Evolutionary conservation across 1,140 invertebrate species (phyloP).

Genomic region (Pogonomyrmex californicus): DNA sequence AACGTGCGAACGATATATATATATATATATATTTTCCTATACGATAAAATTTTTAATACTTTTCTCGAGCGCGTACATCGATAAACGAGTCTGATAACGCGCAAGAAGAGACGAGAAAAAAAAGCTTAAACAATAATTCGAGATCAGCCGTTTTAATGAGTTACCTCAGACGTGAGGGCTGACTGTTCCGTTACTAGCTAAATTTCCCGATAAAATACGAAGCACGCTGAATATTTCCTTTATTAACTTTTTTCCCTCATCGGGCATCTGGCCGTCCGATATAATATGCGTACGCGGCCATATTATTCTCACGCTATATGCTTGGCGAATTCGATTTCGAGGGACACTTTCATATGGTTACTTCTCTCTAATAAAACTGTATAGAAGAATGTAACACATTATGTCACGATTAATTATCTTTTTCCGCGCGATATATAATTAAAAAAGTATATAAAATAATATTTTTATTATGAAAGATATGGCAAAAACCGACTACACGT

Average conservation of each 20-base stretch:
- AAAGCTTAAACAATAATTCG: constrained; percentile 62
- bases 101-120: constrained; percentile 53
- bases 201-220: constrained; percentile 81
- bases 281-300: constrained; percentile 65
- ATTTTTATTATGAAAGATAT: neutral
- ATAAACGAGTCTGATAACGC: constrained; percentile 44
- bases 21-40: neutral
- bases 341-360: constrained; percentile 24
- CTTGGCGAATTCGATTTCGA: constrained; percentile 45
- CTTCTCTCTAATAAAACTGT: constrained; percentile 27
- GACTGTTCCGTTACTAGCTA: constrained; percentile 66
- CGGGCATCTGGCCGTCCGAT: constrained; percentile 70
- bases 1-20: neutral
- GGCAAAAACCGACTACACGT: neutral
- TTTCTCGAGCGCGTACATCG: constrained; percentile 32
- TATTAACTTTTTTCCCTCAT: constrained; percentile 82
- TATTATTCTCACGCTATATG: constrained; percentile 58
- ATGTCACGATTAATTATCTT: neutral
- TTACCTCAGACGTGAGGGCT: constrained; percentile 75
- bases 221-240: constrained; percentile 82
- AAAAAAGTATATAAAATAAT: neutral
- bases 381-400: neutral
- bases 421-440: neutral
- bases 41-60: constrained; percentile 61
- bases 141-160: constrained; percentile 80